Base-by-base conservation (phyloP, 2,113 vertebrate genomes). In the Gulo gulo region DNA sequence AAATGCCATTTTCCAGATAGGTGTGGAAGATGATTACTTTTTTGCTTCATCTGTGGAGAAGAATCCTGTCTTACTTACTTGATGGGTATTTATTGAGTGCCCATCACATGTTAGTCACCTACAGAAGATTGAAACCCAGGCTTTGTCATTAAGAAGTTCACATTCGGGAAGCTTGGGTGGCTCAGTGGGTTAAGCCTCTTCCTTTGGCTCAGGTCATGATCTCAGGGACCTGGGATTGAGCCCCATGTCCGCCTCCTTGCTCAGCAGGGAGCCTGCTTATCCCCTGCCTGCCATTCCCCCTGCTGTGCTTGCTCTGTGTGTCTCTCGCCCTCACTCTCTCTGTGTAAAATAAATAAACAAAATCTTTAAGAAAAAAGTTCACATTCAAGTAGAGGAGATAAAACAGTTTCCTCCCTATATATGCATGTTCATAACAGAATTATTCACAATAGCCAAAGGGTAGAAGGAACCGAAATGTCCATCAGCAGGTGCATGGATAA, bases 1-100 rank as follows among this genome's bases (percentile, higher is more conserved):
- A 63, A 36, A 20, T 84, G 31, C 61, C 79, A 84, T 80, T 95
- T 97, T 81, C 42, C 23, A 96, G n/a, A 31, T 94, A 55, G 81
- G 50, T 87, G 23, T 78, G 21, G 79, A 83, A 79, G 61, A 23
- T 47, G 57, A 50, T 96, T 92, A 50, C 9, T 39, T 88, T 95
- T 94, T 94, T 1, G 80, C 39, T 67, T 88, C 63, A 39, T 84
- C 52, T 74, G 83, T 88, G 31, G 81, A 94, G 26, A 20, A 69
- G 87, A 67, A 52, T 88, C 31, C 78, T 71, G 26, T 50, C 61
- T 91, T 88, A 59, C 26, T 96, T 96, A 89, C 39, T 90, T 86
- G 14, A 29, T 78, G 42, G 59, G 39, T 94, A 39, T 80, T 97
- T 94, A 52, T 12, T 88, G 16, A 83, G 39, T 63, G 21, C 31